phyloP scores from a whole-genome alignment of 2,113 vertebrate species.

The Martes martes region DNA sequence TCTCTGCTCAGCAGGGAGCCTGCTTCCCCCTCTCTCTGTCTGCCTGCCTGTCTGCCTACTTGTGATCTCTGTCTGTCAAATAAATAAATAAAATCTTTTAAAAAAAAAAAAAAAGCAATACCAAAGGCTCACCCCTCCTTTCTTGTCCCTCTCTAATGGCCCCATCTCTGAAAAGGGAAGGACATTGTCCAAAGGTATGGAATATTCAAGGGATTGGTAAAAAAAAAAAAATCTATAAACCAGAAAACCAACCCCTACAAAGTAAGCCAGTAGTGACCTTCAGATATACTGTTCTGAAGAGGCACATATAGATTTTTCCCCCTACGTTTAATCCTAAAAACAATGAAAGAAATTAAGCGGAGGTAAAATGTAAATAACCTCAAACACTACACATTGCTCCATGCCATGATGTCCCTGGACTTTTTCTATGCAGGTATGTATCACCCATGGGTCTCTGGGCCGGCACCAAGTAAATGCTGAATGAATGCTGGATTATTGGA shows the following conservation, averaged over 20 bases:
- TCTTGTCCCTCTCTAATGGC: not conserved
- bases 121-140: not conserved
- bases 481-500: not conserved
- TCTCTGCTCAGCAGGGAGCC: too few species aligned
- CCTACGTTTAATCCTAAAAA: not conserved
- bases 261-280: not conserved
- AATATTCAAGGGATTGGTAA: not conserved
- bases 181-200: not conserved
- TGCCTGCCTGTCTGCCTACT: too few species aligned
- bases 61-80: too few species aligned
- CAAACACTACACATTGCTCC: not conserved
- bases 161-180: not conserved
- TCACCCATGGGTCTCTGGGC: not conserved
- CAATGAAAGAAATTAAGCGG: not conserved
- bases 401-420: not conserved
- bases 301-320: not conserved
- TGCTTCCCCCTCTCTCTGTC: too few species aligned
- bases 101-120: not conserved
- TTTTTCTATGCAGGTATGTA: not conserved
- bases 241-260: not conserved
- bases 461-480: not conserved
- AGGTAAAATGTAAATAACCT: not conserved
- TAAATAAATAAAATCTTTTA: too few species aligned
- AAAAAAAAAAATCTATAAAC: not conserved
- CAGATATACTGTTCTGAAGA: not conserved